These are phyloP conservation scores for Spheniscus mendiculus DNA, from an alignment of 2,113 vertebrate species.

Conservation along the genomic window DNA sequence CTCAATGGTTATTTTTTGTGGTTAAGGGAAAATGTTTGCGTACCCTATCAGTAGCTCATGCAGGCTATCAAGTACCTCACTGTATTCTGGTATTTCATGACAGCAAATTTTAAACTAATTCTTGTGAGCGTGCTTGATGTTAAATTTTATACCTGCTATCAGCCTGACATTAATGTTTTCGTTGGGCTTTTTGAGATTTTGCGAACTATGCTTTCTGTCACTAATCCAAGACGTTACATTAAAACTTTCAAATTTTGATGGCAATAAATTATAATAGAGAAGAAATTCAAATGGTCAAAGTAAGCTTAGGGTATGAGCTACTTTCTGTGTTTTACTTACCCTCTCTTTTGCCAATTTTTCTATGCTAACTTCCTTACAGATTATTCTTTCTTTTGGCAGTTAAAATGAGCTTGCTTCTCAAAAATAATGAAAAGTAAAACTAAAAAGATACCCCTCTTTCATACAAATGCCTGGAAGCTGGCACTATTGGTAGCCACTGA, in stretches of 20 bases:
- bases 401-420: not conserved
- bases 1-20: not conserved
- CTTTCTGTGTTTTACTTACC: not conserved
- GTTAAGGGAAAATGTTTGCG: not conserved
- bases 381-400: not conserved
- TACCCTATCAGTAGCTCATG: not conserved
- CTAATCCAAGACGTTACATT: not conserved
- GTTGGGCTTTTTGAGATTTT: not conserved
- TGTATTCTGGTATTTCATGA: not conserved
- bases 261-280: not conserved
- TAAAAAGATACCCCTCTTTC: not conserved
- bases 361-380: not conserved
- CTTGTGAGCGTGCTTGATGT: not conserved
- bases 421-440: not conserved
- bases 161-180: not conserved
- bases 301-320: not conserved
- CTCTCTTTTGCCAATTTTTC: not conserved
- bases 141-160: slow-evolving; percentile 16
- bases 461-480: not conserved
- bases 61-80: not conserved
- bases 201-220: not conserved
- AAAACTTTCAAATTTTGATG: not conserved
- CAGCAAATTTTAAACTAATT: slow-evolving; percentile 1
- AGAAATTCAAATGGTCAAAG: not conserved
- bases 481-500: not conserved